Base-by-base conservation (phyloP, 2,888 invertebrate genomes). In the Halictus ligatus region DNA sequence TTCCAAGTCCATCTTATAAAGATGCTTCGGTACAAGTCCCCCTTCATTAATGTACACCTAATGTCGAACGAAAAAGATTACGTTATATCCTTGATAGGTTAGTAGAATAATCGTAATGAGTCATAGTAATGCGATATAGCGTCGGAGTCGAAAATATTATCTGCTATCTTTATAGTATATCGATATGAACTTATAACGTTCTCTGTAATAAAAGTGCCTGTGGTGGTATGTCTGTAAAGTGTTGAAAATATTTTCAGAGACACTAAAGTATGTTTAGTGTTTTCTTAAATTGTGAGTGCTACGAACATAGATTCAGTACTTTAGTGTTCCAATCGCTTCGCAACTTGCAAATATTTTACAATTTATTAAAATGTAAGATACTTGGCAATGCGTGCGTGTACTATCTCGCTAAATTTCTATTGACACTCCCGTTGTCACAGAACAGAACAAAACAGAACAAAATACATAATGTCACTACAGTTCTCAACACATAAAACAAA, bases 11-110 rank as follows among this genome's bases (percentile, higher is more conserved):
- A 95, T 89, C 90, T 94, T 97, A 95, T 98, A 98, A 89, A 98
- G 95, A 81, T 97, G 97, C 96, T 99, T 99, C 43, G 99, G 99
- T 75, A 99, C 98, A 90, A 98, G 96, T 7, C 98, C 98, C 13
- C 99, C 98, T 94, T 98, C 98, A 93, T 97, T 97, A 74, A 98
- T 97, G 95, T 97, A 97, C 75, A 98, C 97, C 98, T 98, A 94
- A 83, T 29, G 50, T 76, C 25, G 35, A 69, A 73, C 60, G 3
- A 85, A 81, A 58, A 48, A 18, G 21, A 81, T 54, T 69, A 58
- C 0, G 6, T 72, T 50, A 83, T 43, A 83, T 78, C 71, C 21
- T 18, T 43, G n/a, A 71, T 25, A 15, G 18, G 50, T n/a, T 15
- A 48, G 48, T 12, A 29, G 21, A 54, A 71, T n/a, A 58, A 58